phyloP scores from a whole-genome alignment of 2,113 vertebrate genomes.

The Microcebus tavaratra region DNA sequence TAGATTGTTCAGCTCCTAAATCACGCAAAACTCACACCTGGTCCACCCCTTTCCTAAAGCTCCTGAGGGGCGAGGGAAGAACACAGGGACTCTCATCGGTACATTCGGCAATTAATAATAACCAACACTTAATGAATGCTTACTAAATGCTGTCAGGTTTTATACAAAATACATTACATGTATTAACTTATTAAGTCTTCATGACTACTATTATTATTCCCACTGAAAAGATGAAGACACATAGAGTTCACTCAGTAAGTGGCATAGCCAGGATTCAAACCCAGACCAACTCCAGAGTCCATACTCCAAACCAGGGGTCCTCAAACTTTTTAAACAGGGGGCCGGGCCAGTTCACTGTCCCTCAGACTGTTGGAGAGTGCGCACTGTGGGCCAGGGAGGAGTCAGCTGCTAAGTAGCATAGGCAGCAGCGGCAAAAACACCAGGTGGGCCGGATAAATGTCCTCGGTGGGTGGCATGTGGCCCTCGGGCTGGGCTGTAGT shows the following conservation, averaged over 20 bases:
- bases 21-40: neutral
- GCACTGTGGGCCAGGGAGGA: too few species aligned
- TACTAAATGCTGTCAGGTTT: constrained; percentile 37
- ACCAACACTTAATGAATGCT: constrained; percentile 40
- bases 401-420: too few species aligned
- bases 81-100: neutral
- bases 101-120: constrained; percentile 47
- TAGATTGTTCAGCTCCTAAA: neutral
- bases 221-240: constrained; percentile 22
- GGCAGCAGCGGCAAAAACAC: too few species aligned
- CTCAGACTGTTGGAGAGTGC: too few species aligned
- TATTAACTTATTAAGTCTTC: constrained; percentile 55
- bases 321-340: too few species aligned
- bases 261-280: neutral
- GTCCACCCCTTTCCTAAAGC: neutral
- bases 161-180: constrained; percentile 32
- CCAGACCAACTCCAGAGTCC: neutral
- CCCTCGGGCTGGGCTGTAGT: too few species aligned
- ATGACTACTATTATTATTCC: constrained; percentile 38
- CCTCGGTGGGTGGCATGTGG: too few species aligned
- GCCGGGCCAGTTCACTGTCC: too few species aligned
- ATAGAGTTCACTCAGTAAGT: constrained; percentile 21
- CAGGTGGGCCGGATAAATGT: too few species aligned
- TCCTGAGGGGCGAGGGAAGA: neutral
- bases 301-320: neutral